Evolutionary conservation across 2,797 vertebrate species (phyloP), one percentile per base, ranked within the genome.

Genomic region (Clarias laeviceps): DNA sequence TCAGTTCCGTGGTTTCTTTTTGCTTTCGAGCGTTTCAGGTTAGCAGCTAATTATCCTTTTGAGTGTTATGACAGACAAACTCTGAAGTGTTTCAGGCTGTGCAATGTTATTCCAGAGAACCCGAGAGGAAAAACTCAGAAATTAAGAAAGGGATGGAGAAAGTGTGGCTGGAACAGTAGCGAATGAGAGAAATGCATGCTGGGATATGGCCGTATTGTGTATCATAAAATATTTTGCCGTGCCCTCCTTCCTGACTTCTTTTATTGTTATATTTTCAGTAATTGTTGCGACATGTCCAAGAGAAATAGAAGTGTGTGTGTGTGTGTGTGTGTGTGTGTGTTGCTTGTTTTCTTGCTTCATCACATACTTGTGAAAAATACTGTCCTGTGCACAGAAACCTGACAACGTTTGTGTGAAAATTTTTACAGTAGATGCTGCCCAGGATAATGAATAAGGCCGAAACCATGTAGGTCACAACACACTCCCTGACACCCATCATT

Each of bases 331-430:
- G 17, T 50, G 65, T 14, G 59, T 45, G 15, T 24, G 50, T 59
- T 70, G 68, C 62, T 76, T 80, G 79, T 74, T 34, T 84, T 34
- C 9, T 78, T 78, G 32, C 54, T 61, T 78, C 56, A 78, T 78
- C 29, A 1, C 2, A 6, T 34, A 78, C 56, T 57, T 76, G 14
- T 59, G 56, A 77, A 37, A 72, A 5, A 29, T 68, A 54, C 50
- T 20, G n/a, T 37, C 54, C 68, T 20, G 17, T 24, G 37, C 68
- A 27, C 74, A 37, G 24, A 40, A 77, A 57, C 73, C 20, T 29
- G 15, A 56, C 17, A 14, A 17, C 5, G 70, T 50, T 11, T 73
- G 20, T 72, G 40, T 50, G 70, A 22, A 5, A 18, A 32, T 61
- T 65, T 84, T 61, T 61, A 72, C 56, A 29, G 65, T 69, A 79